phyloP scores from a whole-genome alignment of 2,113 vertebrate species.

The Muntiacus muntjak region DNA sequence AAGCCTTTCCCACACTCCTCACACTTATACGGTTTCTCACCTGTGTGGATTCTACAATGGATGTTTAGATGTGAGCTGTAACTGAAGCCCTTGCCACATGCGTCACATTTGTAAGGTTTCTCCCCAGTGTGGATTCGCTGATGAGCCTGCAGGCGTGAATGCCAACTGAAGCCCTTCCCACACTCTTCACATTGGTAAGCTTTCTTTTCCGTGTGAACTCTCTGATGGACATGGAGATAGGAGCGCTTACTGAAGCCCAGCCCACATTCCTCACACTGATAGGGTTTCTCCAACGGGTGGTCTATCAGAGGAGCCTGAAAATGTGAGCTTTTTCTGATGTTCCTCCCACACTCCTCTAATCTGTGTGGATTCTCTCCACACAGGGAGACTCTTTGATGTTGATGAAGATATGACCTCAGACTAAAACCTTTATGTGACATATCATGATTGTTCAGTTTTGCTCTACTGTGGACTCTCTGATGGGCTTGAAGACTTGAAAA shows the following conservation, averaged over 20 bases:
- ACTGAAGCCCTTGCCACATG: slow-evolving; percentile 40
- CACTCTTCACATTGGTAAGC: slow-evolving; percentile 51
- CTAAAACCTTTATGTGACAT: background rate
- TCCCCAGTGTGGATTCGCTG: slow-evolving; percentile 24
- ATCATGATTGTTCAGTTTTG: background rate
- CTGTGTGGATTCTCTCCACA: slow-evolving; percentile 35
- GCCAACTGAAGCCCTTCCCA: slow-evolving; percentile 48
- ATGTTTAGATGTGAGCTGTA: slow-evolving; percentile 45
- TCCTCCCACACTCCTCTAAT: slow-evolving; percentile 23
- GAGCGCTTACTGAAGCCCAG: slow-evolving; percentile 33
- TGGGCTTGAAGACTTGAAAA: slow-evolving; percentile 65
- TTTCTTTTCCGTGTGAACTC: slow-evolving; percentile 26
- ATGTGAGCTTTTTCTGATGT: background rate
- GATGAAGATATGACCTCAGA: slow-evolving; percentile 22
- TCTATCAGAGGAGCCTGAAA: background rate
- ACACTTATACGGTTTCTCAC: slow-evolving; percentile 33
- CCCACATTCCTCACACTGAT: slow-evolving; percentile 56
- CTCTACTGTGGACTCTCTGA: slow-evolving; percentile 50
- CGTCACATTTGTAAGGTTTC: slow-evolving; percentile 39
- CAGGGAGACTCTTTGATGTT: background rate
- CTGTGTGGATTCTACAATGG: slow-evolving; percentile 25
- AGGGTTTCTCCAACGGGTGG: slow-evolving; percentile 31
- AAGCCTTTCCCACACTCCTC: slow-evolving; percentile 53
- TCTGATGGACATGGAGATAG: slow-evolving; percentile 35
- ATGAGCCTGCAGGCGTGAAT: slow-evolving; percentile 33